phyloP scores from a whole-genome alignment of 2,888 invertebrate genomes.

The Syritta pipiens region DNA sequence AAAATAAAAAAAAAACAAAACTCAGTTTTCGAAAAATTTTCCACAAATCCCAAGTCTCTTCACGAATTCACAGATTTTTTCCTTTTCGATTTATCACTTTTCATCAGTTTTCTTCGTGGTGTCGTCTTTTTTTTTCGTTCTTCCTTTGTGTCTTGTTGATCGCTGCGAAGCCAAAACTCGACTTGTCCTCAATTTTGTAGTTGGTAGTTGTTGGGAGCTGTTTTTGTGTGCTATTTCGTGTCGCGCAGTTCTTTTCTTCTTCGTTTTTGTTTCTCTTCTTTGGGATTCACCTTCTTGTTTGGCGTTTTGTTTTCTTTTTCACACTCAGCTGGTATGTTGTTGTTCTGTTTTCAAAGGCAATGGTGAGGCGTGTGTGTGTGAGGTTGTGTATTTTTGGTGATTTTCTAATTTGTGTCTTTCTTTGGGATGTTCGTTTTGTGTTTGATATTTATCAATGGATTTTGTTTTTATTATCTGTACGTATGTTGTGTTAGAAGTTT shows the following conservation, averaged over 20 bases:
- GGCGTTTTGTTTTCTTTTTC: background rate
- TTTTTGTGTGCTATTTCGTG: constrained; percentile 30
- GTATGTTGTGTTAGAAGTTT: background rate
- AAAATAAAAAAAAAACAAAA: constrained; percentile 3
- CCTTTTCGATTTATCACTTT: constrained; percentile 15
- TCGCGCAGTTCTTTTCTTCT: constrained; percentile 54
- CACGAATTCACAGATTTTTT: background rate
- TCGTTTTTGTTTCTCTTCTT: constrained; percentile 11
- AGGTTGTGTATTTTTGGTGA: constrained; percentile 29
- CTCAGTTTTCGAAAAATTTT: constrained; percentile 2
- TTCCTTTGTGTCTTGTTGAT: constrained; percentile 63
- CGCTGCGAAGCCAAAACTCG: constrained; percentile 67
- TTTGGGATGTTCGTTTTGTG: constrained; percentile 25
- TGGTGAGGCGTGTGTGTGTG: constrained; percentile 13
- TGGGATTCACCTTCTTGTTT: constrained; percentile 6
- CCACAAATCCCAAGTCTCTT: background rate
- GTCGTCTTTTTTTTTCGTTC: constrained; percentile 13
- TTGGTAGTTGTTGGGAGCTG: constrained; percentile 33
- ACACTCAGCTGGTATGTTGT: constrained; percentile 57
- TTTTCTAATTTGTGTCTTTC: constrained; percentile 23
- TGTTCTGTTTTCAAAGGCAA: constrained; percentile 19
- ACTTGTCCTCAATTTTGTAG: constrained; percentile 60
- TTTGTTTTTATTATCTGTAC: constrained; percentile 29
- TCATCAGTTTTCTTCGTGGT: background rate
- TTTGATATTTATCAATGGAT: constrained; percentile 27